Conservation (phyloP, 2,888 invertebrate species). For the Rosalia funebris region DNA sequence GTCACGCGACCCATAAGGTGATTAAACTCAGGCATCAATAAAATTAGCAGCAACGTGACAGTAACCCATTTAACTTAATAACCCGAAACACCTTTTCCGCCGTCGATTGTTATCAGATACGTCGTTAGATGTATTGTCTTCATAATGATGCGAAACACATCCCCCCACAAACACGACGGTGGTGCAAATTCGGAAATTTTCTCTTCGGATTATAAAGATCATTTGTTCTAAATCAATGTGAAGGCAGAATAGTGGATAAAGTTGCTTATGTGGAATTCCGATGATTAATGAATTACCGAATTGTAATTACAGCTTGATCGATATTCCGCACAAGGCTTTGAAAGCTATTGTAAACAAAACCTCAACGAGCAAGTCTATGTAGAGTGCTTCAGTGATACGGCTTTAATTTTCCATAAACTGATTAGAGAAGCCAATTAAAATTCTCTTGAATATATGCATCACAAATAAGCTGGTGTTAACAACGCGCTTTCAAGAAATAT, state of each 20-base stretch:
- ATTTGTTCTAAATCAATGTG: neutral
- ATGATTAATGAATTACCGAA: constrained; percentile 16
- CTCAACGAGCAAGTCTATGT: neutral
- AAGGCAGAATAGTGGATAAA: neutral
- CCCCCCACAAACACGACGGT: neutral
- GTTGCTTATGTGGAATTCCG: constrained; percentile 2
- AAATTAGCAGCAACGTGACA: too few species aligned
- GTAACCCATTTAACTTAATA: too few species aligned
- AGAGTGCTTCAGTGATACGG: neutral
- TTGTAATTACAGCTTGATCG: constrained; percentile 10
- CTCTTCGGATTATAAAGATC: neutral
- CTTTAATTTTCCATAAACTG: too few species aligned
- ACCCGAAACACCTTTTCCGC: neutral
- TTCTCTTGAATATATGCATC: too few species aligned
- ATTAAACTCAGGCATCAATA: too few species aligned
- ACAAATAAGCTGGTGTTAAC: too few species aligned
- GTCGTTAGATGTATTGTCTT: neutral
- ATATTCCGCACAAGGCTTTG: neutral
- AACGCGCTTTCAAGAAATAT: too few species aligned
- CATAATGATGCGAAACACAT: constrained; percentile 7
- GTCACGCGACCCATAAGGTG: too few species aligned
- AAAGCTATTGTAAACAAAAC: constrained; percentile 2
- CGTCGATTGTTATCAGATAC: neutral
- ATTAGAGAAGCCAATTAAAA: too few species aligned
- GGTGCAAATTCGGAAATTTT: constrained; percentile 1